A percentile compares a stretch with the other conserved stretches of the same genome.
Evolutionary conservation across 2,888 invertebrate genomes (phyloP).

Genomic region (Cinara cedri): DNA sequence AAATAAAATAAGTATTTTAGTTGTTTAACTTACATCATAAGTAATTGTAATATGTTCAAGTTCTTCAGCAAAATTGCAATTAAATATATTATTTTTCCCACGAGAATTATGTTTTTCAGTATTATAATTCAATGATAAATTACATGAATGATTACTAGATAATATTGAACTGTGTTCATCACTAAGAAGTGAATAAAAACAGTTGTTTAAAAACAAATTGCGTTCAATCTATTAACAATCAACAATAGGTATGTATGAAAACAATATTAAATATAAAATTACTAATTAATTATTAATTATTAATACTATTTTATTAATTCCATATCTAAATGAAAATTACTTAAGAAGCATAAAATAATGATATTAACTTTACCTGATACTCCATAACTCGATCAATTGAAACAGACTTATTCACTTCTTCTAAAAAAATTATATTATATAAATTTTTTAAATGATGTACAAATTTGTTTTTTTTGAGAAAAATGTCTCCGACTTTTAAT

Average conservation of each 20-base stretch:
- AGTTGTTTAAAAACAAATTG: conserved; percentile 48
- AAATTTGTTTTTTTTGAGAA: conserved; percentile 50
- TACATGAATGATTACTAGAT: conserved; percentile 38
- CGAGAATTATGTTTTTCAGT: conserved; percentile 16
- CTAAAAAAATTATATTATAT: conserved; percentile 42
- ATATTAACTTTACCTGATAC: conserved; percentile 36
- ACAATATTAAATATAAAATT: background rate
- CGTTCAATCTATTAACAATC: conserved; percentile 34
- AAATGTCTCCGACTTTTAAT: conserved; percentile 42
- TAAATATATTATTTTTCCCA: conserved; percentile 23
- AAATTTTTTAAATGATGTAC: conserved; percentile 46
- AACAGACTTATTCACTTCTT: conserved; percentile 31
- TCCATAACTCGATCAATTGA: conserved; percentile 44
- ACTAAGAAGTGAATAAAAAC: conserved; percentile 47
- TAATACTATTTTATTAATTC: background rate
- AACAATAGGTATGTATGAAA: background rate
- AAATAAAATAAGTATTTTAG: background rate
- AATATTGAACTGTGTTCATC: conserved; percentile 46
- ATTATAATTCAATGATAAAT: conserved; percentile 46
- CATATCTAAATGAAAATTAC: background rate
- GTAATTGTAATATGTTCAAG: conserved; percentile 43
- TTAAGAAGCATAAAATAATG: background rate
- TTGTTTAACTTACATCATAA: conserved; percentile 29
- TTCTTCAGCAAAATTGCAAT: conserved; percentile 45
- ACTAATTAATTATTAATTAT: background rate